Conservation (phyloP, 2,888 invertebrate species). For the Xiphydria camelus region DNA sequence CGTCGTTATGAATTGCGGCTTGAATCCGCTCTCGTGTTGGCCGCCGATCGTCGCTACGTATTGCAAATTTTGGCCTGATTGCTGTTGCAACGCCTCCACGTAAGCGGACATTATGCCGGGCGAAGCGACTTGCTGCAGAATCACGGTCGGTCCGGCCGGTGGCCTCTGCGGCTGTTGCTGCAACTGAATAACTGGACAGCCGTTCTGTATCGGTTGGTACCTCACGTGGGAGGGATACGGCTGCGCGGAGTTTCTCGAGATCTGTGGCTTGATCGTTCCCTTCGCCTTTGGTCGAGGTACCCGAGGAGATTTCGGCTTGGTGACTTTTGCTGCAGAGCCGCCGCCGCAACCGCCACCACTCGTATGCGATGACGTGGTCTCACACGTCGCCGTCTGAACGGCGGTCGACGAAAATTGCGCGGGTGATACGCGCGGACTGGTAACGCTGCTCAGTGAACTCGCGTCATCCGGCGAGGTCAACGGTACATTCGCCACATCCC, state of each 20-base stretch:
- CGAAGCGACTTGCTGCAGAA: conserved; percentile 68
- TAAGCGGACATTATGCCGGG: conserved; percentile 67
- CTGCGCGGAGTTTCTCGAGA: conserved; percentile 36
- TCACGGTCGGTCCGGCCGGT: conserved; percentile 66
- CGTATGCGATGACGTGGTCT: conserved; percentile 23
- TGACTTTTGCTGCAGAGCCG: conserved; percentile 29
- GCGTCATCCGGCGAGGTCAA: conserved; percentile 29
- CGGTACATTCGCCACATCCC: conserved; percentile 26
- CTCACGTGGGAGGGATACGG: conserved; percentile 32
- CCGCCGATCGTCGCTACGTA: conserved; percentile 74
- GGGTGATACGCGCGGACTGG: conserved; percentile 37
- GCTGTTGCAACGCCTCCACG: conserved; percentile 72
- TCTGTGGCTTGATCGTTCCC: conserved; percentile 39
- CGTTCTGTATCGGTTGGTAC: conserved; percentile 49
- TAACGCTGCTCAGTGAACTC: conserved; percentile 33
- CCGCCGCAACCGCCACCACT: too few species aligned
- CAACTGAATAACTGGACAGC: conserved; percentile 63
- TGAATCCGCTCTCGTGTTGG: conserved; percentile 55
- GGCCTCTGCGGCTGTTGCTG: conserved; percentile 64
- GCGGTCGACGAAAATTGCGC: conserved; percentile 30
- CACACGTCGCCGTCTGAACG: conserved; percentile 27
- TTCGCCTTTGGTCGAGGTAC: conserved; percentile 41
- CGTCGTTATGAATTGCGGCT: conserved; percentile 50
- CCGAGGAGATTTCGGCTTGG: conserved; percentile 40
- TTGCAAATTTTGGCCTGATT: conserved; percentile 73